Evolutionary conservation across 2,113 vertebrate species (phyloP).

Genomic region (Sialia sialis): DNA sequence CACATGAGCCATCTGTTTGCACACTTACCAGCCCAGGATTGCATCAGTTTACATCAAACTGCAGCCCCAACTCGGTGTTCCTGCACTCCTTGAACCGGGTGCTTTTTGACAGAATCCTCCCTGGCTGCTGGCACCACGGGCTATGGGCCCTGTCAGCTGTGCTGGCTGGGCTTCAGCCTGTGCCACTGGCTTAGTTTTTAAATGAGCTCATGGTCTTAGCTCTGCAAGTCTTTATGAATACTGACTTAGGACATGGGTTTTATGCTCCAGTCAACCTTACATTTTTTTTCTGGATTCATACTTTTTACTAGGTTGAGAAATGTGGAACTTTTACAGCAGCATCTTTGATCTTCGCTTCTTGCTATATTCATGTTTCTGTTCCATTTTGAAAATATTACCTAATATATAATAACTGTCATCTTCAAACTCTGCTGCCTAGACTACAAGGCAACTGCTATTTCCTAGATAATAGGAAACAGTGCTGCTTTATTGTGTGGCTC

Average conservation of each 20-base stretch:
- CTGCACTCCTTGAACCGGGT: neutral
- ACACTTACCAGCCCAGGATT: neutral
- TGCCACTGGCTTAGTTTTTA: neutral
- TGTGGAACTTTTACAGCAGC: neutral
- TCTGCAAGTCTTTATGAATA: neutral
- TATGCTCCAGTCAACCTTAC: neutral
- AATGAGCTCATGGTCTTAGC: neutral
- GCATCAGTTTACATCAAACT: neutral
- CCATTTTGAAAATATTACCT: neutral
- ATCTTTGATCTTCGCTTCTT: neutral
- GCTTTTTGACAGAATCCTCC: neutral
- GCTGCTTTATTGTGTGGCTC: neutral
- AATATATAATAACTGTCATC: neutral
- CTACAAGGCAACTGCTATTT: neutral
- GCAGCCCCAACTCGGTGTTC: neutral
- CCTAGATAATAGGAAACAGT: neutral
- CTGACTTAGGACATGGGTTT: neutral
- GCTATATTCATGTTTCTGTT: neutral
- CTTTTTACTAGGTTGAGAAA: neutral
- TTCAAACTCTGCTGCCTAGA: neutral
- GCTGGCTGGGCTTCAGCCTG: neutral
- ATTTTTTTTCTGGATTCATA: neutral
- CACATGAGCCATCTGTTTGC: slow-evolving; percentile 34
- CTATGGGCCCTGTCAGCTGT: neutral
- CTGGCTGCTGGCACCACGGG: accelerated